Base-by-base conservation (phyloP, 2,113 vertebrate genomes). In the Aythya baeri region DNA sequence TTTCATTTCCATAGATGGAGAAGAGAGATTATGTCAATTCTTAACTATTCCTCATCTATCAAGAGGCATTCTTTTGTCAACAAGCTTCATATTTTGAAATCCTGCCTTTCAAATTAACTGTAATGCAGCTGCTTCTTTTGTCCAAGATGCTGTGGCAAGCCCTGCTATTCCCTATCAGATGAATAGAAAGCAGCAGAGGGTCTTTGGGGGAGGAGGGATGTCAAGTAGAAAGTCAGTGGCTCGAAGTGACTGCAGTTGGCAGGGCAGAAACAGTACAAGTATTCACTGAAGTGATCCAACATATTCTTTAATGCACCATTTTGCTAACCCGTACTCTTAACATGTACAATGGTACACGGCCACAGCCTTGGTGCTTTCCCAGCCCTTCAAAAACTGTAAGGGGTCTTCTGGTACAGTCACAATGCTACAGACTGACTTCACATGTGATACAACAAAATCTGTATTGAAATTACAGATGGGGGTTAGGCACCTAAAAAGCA, bases 81-180 rank as follows among this genome's bases (percentile, higher is more conserved):
- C 43, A 81, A 94, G 75, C 52, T 93, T 94, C 43, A 68, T 78
- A 96, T 89, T 97, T 94, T 94, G 65, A 83, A 85, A 96, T 75
- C 78, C 61, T 84, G 72, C 66, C 93, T 96, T 96, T 87, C 74
- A 95, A 81, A 89, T 70, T 86, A 91, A 95, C 68, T 81, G 59
- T 89, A 86, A 95, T 34, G 85, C 77, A 95, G 93, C 86, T 97
- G 75, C 83, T 95, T 92, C 91, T 96, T 91, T 95, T 95, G 65
- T 91, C 63, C 88, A 87, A 79, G 76, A 86, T 59, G 61, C n/a
- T 80, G 34, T 78, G 75, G 80, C 70, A 95, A 93, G 55, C 66
- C 83, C 32, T 57, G 66, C 86, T 83, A 88, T 63, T 89, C 36
- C 91, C 93, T 93, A 81, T 78, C 70, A 94, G 93, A 85, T 32